These are phyloP conservation scores for Leucoma salicis DNA, from an alignment of 2,888 invertebrate genomes.

Conservation along the genomic window DNA sequence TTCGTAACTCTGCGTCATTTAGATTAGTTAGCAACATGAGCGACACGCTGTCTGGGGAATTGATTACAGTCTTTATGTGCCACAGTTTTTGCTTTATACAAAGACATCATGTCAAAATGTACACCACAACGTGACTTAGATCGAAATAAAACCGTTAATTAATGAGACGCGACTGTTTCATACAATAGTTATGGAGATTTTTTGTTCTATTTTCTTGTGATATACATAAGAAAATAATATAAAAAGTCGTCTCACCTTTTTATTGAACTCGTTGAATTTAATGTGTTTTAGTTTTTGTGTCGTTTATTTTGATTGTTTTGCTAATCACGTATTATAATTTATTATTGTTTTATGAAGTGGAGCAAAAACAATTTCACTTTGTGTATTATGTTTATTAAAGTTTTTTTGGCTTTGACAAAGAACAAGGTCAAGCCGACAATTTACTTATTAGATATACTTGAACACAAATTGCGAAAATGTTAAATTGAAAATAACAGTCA, in stretches of 20 bases:
- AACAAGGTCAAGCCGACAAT: too few species aligned
- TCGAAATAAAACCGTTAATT: constrained; percentile 41
- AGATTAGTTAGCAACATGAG: constrained; percentile 53
- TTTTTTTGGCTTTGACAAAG: constrained; percentile 1
- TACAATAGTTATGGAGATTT: constrained; percentile 4
- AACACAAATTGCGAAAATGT: too few species aligned
- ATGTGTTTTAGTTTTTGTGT: constrained; percentile 22
- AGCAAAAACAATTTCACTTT: constrained; percentile 19
- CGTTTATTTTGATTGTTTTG: constrained; percentile 25
- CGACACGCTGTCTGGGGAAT: constrained; percentile 73
- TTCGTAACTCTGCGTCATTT: constrained; percentile 51
- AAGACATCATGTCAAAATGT: constrained; percentile 32
- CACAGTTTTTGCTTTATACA: constrained; percentile 54
- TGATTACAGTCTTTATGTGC: constrained; percentile 44
- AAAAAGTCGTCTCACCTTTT: constrained; percentile 32
- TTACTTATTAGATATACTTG: too few species aligned
- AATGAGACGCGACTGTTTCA: constrained; percentile 33
- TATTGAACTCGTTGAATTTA: constrained; percentile 8
- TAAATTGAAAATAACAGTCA: too few species aligned
- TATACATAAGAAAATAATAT: constrained; percentile 11
- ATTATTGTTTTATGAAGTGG: constrained; percentile 18
- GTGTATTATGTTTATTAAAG: constrained; percentile 12
- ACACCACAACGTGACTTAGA: constrained; percentile 21
- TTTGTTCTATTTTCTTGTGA: constrained; percentile 15
- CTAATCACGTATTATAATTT: constrained; percentile 27